phyloP scores from a whole-genome alignment of 2,113 vertebrate genomes.

The Physeter macrocephalus region DNA sequence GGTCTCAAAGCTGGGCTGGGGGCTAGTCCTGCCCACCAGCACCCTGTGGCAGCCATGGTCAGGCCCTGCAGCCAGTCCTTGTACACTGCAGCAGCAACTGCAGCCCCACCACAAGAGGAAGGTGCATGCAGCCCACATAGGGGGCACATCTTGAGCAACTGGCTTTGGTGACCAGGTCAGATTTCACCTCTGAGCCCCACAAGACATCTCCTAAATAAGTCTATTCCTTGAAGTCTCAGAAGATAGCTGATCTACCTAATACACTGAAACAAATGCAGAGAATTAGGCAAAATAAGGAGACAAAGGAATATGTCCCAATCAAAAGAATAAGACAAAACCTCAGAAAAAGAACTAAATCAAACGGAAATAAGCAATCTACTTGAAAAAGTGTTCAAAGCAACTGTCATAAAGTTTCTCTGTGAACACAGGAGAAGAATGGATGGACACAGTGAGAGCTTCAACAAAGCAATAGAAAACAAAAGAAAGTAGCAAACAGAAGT shows the following conservation, averaged over 20 bases:
- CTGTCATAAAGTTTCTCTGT: background rate
- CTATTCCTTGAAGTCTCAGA: background rate
- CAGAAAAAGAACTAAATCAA: background rate
- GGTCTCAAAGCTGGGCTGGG: background rate
- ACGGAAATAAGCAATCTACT: background rate
- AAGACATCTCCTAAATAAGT: background rate
- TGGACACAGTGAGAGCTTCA: background rate
- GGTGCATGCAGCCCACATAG: background rate
- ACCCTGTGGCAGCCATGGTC: background rate
- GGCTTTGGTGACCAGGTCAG: background rate
- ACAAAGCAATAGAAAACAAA: background rate
- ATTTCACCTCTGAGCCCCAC: background rate
- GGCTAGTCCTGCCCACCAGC: background rate
- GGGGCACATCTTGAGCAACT: background rate
- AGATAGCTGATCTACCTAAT: background rate
- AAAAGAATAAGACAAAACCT: background rate
- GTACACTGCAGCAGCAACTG: background rate
- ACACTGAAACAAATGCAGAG: too few species aligned
- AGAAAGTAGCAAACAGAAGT: background rate
- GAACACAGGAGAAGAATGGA: background rate
- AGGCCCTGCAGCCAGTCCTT: background rate
- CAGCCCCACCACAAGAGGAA: background rate
- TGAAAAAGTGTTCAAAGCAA: background rate
- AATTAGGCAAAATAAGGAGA: background rate
- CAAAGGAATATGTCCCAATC: background rate